Evolutionary conservation across 2,797 vertebrate species (phyloP).

Genomic region (Helarctos malayanus): DNA sequence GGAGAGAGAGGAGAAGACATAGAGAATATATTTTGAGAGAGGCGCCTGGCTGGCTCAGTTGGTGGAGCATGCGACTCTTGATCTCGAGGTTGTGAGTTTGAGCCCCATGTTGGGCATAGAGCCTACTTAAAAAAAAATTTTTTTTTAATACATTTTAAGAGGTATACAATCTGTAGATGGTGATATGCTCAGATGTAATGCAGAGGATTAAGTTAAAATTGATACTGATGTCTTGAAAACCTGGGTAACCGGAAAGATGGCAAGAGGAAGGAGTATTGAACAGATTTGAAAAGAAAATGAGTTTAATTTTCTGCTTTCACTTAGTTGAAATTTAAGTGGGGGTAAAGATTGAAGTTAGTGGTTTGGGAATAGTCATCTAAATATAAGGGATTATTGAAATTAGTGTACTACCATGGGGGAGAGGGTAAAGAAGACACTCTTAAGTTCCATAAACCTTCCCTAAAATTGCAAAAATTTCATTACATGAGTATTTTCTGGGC

Average conservation of each 20-base stretch:
- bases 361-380: background rate
- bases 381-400: slow-evolving; percentile 40
- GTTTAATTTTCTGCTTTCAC: slow-evolving; percentile 42
- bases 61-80: background rate
- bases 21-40: background rate
- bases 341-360: slow-evolving; percentile 30
- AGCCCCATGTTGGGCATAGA: background rate
- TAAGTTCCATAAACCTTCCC: background rate
- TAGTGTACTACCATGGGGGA: background rate
- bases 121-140: background rate
- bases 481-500: background rate
- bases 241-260: background rate
- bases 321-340: slow-evolving; percentile 2
- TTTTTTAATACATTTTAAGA: too few species aligned
- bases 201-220: background rate
- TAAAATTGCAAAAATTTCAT: slow-evolving; percentile 29
- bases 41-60: background rate
- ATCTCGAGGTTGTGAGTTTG: background rate
- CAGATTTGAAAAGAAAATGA: slow-evolving; percentile 35
- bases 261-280: background rate
- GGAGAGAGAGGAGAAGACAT: background rate
- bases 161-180: background rate
- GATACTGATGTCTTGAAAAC: background rate
- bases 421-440: background rate
- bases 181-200: background rate